A percentile compares a stretch with the other conserved stretches of the same genome.
phyloP scores from a whole-genome alignment of 2,113 vertebrate genomes.

The Propithecus coquereli region DNA sequence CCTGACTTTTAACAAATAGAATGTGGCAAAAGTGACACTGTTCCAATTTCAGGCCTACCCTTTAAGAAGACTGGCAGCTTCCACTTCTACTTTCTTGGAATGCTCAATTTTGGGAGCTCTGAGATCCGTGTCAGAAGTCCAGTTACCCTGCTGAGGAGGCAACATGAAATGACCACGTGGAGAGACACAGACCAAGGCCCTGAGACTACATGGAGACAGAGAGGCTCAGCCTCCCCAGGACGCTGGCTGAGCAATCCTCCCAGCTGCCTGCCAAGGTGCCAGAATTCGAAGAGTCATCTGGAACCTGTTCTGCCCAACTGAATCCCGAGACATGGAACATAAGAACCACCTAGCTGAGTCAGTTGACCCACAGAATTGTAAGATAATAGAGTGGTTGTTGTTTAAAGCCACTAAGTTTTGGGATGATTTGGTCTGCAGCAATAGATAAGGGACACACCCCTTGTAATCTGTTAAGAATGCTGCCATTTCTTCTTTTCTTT shows the following conservation, averaged over 20 bases:
- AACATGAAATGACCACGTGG: not conserved
- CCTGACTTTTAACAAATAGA: not conserved
- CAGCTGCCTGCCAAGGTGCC: not conserved
- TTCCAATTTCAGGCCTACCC: not conserved
- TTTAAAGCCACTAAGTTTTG: not conserved
- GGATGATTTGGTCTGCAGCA: not conserved
- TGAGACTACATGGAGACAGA: not conserved
- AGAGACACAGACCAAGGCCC: not conserved
- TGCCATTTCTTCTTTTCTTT: not conserved
- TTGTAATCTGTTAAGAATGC: not conserved
- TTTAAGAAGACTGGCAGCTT: not conserved
- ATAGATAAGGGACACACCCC: not conserved
- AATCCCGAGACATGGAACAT: not conserved
- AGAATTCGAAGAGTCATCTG: not conserved
- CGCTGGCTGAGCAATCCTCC: not conserved
- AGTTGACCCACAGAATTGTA: not conserved
- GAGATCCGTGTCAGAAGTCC: not conserved
- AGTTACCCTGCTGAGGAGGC: not conserved
- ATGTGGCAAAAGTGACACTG: not conserved
- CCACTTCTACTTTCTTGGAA: not conserved
- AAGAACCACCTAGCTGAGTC: not conserved
- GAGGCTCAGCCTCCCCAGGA: not conserved
- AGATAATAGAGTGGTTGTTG: not conserved
- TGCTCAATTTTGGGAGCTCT: not conserved
- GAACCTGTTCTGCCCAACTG: not conserved